Evolutionary conservation across 1,140 invertebrate species (phyloP).

Genomic region (Drosophila seguyi): DNA sequence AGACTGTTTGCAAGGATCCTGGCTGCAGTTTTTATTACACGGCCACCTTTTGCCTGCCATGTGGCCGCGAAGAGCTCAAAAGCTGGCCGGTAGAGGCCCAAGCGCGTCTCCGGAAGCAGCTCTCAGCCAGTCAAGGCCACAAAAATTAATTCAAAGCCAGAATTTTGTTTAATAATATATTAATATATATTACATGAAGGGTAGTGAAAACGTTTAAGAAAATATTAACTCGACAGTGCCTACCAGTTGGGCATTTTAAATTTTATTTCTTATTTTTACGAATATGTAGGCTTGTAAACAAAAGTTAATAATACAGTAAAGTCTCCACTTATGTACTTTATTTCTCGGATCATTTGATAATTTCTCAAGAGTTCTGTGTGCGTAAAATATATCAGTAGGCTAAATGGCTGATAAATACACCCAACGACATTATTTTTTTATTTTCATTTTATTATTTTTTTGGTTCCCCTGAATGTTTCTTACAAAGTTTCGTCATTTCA

Average conservation of each 20-base stretch:
- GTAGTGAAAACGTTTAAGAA: too few relatives aligned
- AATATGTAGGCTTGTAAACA: neutral
- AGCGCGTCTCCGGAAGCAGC: conserved; percentile 85
- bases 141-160: conserved; percentile 5
- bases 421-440: too few relatives aligned
- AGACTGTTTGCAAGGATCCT: conserved; percentile 89
- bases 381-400: neutral
- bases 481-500: too few relatives aligned
- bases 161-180: neutral
- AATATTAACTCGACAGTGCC: neutral
- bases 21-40: conserved; percentile 93
- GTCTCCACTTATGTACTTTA: neutral
- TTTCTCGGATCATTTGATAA: neutral
- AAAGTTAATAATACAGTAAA: neutral
- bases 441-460: too few relatives aligned
- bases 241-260: neutral
- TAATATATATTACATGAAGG: neutral
- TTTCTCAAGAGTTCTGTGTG: neutral
- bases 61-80: conserved; percentile 87
- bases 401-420: neutral
- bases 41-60: conserved; percentile 90
- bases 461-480: too few relatives aligned
- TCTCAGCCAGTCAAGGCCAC: conserved; percentile 25
- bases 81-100: conserved; percentile 89
- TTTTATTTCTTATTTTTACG: neutral